phyloP scores from a whole-genome alignment of 2,113 vertebrate genomes.

The Albula glossodonta region DNA sequence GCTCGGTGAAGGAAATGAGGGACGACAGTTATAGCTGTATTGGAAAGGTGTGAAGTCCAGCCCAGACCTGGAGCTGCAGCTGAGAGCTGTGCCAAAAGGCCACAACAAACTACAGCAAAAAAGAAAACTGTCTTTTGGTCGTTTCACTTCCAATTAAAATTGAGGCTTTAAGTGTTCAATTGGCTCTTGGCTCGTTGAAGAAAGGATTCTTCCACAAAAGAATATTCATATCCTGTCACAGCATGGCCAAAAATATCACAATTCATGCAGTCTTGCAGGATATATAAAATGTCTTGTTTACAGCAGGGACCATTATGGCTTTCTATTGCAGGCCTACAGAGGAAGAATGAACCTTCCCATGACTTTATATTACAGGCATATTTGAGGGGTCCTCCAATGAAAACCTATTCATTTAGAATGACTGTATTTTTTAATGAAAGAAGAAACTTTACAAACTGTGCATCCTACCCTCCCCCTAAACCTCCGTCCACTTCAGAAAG shows the following conservation, averaged over 20 bases:
- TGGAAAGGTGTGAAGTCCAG: conserved; percentile 19
- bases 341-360: neutral
- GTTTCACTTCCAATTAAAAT: neutral
- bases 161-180: neutral
- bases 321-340: too few species aligned
- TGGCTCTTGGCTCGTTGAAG: neutral
- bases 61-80: conserved; percentile 7
- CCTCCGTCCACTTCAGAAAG: neutral
- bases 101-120: neutral
- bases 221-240: neutral
- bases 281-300: neutral
- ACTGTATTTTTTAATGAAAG: neutral
- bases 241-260: neutral
- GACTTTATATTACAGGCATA: neutral
- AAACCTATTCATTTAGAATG: neutral
- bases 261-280: neutral
- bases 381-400: neutral
- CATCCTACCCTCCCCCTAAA: neutral
- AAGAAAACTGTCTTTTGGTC: neutral
- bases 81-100: neutral
- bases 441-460: neutral
- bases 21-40: conserved; percentile 12
- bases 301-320: neutral
- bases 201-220: neutral
- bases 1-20: conserved; percentile 14